Evolutionary conservation across 2,888 invertebrate species (phyloP).

Genomic region (Lochmaea crataegi): DNA sequence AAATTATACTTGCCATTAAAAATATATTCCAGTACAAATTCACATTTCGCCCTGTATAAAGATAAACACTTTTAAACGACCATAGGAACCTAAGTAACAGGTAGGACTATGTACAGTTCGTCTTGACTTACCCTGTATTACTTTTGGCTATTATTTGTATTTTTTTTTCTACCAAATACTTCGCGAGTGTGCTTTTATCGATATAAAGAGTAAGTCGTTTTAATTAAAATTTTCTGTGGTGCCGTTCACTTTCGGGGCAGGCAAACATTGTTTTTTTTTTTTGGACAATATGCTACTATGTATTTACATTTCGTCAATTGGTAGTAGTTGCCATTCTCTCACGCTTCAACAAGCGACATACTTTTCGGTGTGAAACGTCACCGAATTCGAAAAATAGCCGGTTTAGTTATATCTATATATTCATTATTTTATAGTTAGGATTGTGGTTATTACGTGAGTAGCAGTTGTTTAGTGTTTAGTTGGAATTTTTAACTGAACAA

Average conservation of each 20-base stretch:
- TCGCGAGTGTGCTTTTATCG: too few species aligned
- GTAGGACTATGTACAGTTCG: too few species aligned
- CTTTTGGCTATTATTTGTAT: too few species aligned
- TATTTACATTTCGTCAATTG: neutral
- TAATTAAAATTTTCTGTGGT: neutral
- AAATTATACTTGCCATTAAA: too few species aligned
- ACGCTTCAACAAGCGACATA: constrained; percentile 7
- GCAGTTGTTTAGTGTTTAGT: neutral
- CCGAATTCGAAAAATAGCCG: constrained; percentile 7
- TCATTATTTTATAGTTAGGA: neutral
- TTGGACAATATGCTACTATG: neutral
- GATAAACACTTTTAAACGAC: too few species aligned
- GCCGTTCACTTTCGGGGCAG: neutral
- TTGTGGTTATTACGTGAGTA: neutral
- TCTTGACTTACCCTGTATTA: too few species aligned
- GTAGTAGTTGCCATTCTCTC: constrained; percentile 9
- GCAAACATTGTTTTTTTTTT: neutral
- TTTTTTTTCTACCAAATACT: too few species aligned
- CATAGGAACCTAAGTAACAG: too few species aligned
- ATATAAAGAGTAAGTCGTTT: too few species aligned
- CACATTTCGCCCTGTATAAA: too few species aligned
- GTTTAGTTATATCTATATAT: constrained; percentile 14
- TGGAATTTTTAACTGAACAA: neutral
- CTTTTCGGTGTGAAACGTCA: constrained; percentile 7
- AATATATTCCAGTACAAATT: too few species aligned